Evolutionary conservation across 1,140 invertebrate species (phyloP), one percentile per base, ranked within the genome.

Genomic region (Trichoplusia ni): DNA sequence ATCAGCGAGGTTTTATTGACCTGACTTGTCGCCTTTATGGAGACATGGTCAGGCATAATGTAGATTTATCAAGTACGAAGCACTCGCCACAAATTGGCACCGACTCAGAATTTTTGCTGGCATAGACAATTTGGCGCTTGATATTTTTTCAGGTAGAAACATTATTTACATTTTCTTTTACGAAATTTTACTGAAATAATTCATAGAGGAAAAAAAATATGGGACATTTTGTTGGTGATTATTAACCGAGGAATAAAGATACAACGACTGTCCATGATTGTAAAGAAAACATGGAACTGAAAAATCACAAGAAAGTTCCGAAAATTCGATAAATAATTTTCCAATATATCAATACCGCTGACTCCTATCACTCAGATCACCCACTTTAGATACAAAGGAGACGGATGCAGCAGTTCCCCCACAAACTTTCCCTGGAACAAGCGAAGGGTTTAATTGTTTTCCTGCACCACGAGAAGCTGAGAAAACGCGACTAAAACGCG

Each of bases 401-500:
- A 70, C 64, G 62, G 68, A 69, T 68, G 62, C 66, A 62, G 53
- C 56, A 53, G 46, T 56, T 58, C 64, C 54, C 63, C 51, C 53
- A 40, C 69, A 65, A 72, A 70, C 60, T 69, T 61, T 61, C 47
- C 63, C 51, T 51, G 54, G 69, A 72, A 71, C 75, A 73, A 77
- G 70, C 71, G 74, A 80, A 84, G 73, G 74, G 77, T 79, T 84
- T 86, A 89, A 89, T 87, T 84, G 82, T 84, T 84, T 82, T 76
- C 71, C 81, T 80, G 76, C 68, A 69, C 73, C 53, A 64, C 42
- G 59, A 62, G 60, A 68, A 60, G 73, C 67, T 75, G 73, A 69
- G 69, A 72, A 75, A 79, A 81, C 73, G 69, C 61, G 40, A 46
- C 67, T 69, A 71, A 75, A 77, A 76, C 72, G 67, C 67, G 68